These are phyloP conservation scores for Pachypanchax playfairii DNA, from an alignment of 2,113 vertebrate genomes.

Conservation along the genomic window DNA sequence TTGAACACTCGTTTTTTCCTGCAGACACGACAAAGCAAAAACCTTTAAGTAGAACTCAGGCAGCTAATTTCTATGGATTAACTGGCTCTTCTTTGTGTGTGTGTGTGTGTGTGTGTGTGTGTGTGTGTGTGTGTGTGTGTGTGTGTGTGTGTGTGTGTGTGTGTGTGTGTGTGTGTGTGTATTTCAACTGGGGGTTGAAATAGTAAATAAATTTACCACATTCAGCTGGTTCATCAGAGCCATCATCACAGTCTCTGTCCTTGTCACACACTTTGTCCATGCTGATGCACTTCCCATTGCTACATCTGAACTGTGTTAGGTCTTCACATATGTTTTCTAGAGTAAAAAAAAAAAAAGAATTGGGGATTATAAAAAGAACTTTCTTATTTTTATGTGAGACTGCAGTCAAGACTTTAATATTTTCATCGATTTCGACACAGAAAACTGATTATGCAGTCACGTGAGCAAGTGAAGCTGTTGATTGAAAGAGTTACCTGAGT, in stretches of 20 bases:
- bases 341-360: not conserved
- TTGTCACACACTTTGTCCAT: conserved; percentile 83
- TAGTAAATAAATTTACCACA: conserved; percentile 87
- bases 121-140: too few relatives aligned
- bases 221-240: conserved; percentile 85
- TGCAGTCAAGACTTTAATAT: not conserved
- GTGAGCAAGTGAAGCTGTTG: not conserved
- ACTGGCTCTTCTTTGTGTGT: too few relatives aligned
- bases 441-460: not conserved
- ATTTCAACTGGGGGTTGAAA: too few relatives aligned
- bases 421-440: not conserved
- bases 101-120: too few relatives aligned
- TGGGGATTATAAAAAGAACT: not conserved
- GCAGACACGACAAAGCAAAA: conserved; percentile 9
- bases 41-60: conserved; percentile 9
- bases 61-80: not conserved
- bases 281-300: conserved; percentile 85
- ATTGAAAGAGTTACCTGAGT: conserved; percentile 70
- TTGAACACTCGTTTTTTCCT: conserved; percentile 85
- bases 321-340: conserved; percentile 83
- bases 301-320: conserved; percentile 80
- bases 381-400: too few relatives aligned
- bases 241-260: conserved; percentile 81
- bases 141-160: too few relatives aligned
- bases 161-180: too few relatives aligned